Conservation (phyloP, 2,113 vertebrate species). For the Phylloscopus whistleri region DNA sequence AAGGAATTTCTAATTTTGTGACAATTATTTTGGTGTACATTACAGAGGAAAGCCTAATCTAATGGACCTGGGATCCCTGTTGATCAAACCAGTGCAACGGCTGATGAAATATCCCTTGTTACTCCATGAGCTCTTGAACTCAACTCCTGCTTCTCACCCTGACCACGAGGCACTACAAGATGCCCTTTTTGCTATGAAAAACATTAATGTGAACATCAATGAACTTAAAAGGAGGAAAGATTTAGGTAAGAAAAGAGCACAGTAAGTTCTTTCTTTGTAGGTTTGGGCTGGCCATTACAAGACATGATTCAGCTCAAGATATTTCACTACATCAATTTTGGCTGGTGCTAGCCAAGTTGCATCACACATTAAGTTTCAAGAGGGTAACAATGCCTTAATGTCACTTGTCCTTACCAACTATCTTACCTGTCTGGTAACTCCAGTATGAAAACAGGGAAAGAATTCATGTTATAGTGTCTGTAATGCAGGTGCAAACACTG, state of each 20-base stretch:
- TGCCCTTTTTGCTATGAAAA: slow-evolving; percentile 82
- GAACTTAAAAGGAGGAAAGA: slow-evolving; percentile 95
- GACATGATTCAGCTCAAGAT: background rate
- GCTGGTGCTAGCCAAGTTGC: background rate
- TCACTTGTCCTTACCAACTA: background rate
- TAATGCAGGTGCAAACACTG: background rate
- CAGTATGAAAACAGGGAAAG: background rate
- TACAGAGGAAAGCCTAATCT: slow-evolving; percentile 88
- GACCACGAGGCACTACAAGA: slow-evolving; percentile 80
- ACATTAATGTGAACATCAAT: slow-evolving; percentile 92
- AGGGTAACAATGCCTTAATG: background rate
- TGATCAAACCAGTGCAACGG: slow-evolving; percentile 95
- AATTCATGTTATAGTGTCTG: background rate
- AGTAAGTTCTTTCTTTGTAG: background rate
- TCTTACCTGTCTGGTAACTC: background rate
- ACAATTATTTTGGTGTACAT: background rate
- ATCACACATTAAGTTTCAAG: background rate
- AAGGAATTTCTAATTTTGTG: background rate
- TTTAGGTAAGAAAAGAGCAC: slow-evolving; percentile 77
- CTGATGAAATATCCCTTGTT: slow-evolving; percentile 96
- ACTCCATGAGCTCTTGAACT: slow-evolving; percentile 85
- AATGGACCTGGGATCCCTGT: slow-evolving; percentile 90
- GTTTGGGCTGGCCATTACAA: background rate
- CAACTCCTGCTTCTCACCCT: slow-evolving; percentile 88
- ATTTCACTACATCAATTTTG: background rate